These are phyloP conservation scores for Chelon labrosus DNA, from an alignment of 2,797 vertebrate genomes.

Conservation along the genomic window DNA sequence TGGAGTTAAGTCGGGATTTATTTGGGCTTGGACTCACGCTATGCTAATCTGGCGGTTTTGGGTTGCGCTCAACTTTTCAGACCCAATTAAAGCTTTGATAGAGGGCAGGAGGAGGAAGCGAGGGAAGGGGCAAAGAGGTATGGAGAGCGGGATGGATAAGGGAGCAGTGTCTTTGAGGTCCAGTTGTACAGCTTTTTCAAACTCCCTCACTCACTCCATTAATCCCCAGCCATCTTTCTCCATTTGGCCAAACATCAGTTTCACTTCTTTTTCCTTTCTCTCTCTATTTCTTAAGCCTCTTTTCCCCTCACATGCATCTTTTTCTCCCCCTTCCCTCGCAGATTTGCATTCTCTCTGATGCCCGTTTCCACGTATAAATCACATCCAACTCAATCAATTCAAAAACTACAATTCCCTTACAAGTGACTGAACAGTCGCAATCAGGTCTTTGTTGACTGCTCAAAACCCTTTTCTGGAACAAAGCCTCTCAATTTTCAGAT, in stretches of 20 bases:
- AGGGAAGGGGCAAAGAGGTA: conserved; percentile 50
- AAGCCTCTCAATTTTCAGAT: conserved; percentile 55
- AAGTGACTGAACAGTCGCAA: conserved; percentile 51
- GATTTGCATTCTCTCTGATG: conserved; percentile 42
- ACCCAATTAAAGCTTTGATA: conserved; percentile 67
- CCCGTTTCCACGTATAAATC: conserved; percentile 48
- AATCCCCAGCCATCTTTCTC: conserved; percentile 64
- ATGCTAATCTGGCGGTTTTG: conserved; percentile 60
- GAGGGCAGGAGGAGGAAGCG: conserved; percentile 49
- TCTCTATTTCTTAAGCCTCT: conserved; percentile 52
- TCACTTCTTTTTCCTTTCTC: conserved; percentile 43
- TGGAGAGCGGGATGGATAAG: conserved; percentile 34
- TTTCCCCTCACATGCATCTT: conserved; percentile 36
- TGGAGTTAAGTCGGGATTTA: conserved; percentile 57
- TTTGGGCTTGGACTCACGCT: conserved; percentile 45
- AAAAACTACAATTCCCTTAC: conserved; percentile 53
- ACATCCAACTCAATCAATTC: conserved; percentile 54
- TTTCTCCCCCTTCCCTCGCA: conserved; percentile 13
- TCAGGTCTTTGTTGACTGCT: conserved; percentile 55
- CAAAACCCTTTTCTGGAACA: conserved; percentile 51
- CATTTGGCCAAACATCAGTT: conserved; percentile 76
- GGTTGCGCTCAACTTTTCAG: conserved; percentile 57
- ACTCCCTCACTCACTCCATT: conserved; percentile 63
- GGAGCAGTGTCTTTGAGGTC: conserved; percentile 49
- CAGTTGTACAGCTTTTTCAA: conserved; percentile 47